Percentiles rank a stretch among this genome's conserved stretches.
phyloP scores from a whole-genome alignment of 1,140 invertebrate genomes.

The Nasonia longicornis region DNA sequence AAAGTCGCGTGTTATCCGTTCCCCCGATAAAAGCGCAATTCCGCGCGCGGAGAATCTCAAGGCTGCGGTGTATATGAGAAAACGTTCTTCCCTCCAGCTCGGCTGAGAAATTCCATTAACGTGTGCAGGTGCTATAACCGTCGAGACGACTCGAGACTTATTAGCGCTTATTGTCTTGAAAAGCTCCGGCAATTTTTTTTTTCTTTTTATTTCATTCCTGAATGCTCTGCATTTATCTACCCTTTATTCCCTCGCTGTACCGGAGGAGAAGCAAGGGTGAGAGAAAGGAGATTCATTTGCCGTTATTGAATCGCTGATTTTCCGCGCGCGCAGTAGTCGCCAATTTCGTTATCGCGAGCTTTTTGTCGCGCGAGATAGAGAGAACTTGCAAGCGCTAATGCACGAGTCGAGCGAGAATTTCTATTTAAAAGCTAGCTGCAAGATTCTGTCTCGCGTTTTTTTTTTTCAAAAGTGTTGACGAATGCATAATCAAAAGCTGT shows the following conservation, averaged over 20 bases:
- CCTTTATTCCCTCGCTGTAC: neutral
- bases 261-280: neutral
- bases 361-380: neutral
- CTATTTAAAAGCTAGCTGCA: neutral
- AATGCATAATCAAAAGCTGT: neutral
- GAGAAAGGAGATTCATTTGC: neutral
- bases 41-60: neutral
- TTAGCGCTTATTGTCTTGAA: neutral
- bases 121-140: neutral
- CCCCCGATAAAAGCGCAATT: neutral
- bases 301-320: conserved; percentile 10
- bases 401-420: neutral
- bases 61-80: neutral
- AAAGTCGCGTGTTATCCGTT: neutral
- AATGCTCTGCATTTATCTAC: neutral
- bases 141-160: neutral
- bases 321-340: neutral
- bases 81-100: neutral
- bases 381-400: neutral
- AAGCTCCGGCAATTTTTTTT: neutral
- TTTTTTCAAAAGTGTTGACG: neutral
- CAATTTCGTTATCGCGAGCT: conserved; percentile 8
- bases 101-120: neutral
- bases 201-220: neutral
- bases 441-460: neutral